A percentile compares a stretch with the other conserved stretches of the same genome.
Evolutionary conservation across 2,797 vertebrate genomes (phyloP).

Genomic region (Alectoris magna): DNA sequence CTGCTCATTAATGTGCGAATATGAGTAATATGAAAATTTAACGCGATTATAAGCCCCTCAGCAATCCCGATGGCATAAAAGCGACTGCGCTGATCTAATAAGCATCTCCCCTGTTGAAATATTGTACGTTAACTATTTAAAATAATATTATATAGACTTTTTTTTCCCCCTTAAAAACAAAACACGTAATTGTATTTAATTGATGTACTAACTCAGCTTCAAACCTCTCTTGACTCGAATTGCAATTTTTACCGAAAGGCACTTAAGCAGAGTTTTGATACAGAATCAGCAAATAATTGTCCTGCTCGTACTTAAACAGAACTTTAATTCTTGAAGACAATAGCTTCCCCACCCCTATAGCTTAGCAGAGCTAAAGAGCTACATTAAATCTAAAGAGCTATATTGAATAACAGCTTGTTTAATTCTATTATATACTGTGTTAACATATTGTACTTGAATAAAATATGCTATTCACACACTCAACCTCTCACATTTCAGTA

Average conservation of each 20-base stretch:
- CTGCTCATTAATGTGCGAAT: constrained; percentile 68
- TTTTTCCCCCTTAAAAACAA: background rate
- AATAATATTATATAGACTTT: constrained; percentile 22
- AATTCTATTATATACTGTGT: constrained; percentile 41
- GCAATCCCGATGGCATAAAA: constrained; percentile 52
- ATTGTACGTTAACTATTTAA: constrained; percentile 50
- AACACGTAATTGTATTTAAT: constrained; percentile 13
- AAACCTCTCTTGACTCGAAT: constrained; percentile 9
- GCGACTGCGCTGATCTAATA: constrained; percentile 56
- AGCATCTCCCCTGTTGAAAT: constrained; percentile 62
- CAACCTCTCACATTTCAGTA: constrained; percentile 46
- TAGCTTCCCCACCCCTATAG: background rate
- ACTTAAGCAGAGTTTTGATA: constrained; percentile 1
- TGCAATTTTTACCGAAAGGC: constrained; percentile 1
- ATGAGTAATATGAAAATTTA: constrained; percentile 71
- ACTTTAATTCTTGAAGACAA: constrained; percentile 55
- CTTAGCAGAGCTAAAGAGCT: background rate
- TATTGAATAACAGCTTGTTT: constrained; percentile 50
- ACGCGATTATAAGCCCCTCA: constrained; percentile 61
- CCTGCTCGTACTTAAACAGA: constrained; percentile 14
- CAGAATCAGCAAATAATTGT: background rate
- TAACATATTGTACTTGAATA: constrained; percentile 61
- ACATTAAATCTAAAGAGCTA: constrained; percentile 30
- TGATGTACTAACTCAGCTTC: constrained; percentile 50
- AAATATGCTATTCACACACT: constrained; percentile 59